These are phyloP conservation scores for Scrobipalpa atriplicella DNA, from an alignment of 2,888 invertebrate species.

Conservation along the genomic window DNA sequence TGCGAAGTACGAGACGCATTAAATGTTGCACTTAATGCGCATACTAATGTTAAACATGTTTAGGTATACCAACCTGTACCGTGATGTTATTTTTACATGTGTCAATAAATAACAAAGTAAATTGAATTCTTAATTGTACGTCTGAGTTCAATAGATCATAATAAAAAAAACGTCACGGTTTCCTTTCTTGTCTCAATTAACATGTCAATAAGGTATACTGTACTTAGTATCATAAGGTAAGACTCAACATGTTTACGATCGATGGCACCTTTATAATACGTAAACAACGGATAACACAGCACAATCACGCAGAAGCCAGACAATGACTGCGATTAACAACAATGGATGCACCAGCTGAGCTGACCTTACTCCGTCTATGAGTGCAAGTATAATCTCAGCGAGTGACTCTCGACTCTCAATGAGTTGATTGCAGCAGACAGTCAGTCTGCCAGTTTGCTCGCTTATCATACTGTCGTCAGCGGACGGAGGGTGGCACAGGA, in stretches of 20 bases:
- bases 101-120: no score
- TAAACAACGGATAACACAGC: not conserved
- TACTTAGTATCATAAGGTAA: not conserved
- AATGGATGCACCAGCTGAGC: not conserved
- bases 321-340: constrained; percentile 4
- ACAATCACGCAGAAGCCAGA: not conserved
- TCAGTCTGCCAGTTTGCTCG: constrained; percentile 23
- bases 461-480: constrained; percentile 12
- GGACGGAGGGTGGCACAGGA: constrained; percentile 53
- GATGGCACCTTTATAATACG: not conserved
- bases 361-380: not conserved
- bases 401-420: constrained; percentile 16
- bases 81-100: no score
- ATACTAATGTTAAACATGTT: no score
- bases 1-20: no score
- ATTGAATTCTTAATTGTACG: no score
- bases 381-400: constrained; percentile 12
- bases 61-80: no score
- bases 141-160: no score
- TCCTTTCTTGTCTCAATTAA: not conserved
- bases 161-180: not conserved
- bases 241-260: not conserved
- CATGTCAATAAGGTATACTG: not conserved
- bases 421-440: constrained; percentile 25
- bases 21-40: no score